Evolutionary conservation across 2,888 invertebrate genomes (phyloP), one percentile per base, ranked within the genome.

Genomic region (Eulithis testata): DNA sequence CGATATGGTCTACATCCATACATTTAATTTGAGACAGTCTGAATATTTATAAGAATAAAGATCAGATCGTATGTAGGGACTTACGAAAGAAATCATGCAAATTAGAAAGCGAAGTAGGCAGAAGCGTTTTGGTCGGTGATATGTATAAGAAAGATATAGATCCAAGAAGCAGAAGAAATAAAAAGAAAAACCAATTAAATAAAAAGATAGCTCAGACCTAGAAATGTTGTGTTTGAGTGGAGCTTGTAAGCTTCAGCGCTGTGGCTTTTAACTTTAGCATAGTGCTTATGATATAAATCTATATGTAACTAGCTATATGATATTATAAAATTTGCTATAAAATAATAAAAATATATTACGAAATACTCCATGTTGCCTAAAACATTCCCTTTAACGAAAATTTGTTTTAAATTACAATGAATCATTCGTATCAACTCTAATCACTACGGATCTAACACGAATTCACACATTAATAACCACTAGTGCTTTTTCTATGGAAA

Each of bases 311-410:
- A 75, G 76, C 72, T 73, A 78, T 8, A 70, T 68, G 60, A 65
- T 60, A 57, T 45, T 21, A n/a, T n/a, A 65, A 81, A 74, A 68
- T 76, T 77, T 63, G 70, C 74, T 73, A 76, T 70, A 73, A 73
- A 75, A 71, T 66, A 67, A 68, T 70, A 63, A 70, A 72, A 52
- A 73, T 70, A 82, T 76, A 81, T 82, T 79, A 80, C 79, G 76
- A 79, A 81, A 87, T 84, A 81, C 84, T 85, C 84, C 83, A 88
- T 82, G 82, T 85, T 84, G 81, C 89, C 89, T 89, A 88, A 78
- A 77, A 85, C 90, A 91, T 91, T 90, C 90, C 86, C 84, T 88
- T 70, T 84, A 84, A 82, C 77, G 76, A 81, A 79, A 71, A 54
- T 54, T 47, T 63, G 60, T 66, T 66, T 69, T 60, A 54, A 56